phyloP scores from a whole-genome alignment of 2,888 invertebrate species.

The Synergus japonicus region DNA sequence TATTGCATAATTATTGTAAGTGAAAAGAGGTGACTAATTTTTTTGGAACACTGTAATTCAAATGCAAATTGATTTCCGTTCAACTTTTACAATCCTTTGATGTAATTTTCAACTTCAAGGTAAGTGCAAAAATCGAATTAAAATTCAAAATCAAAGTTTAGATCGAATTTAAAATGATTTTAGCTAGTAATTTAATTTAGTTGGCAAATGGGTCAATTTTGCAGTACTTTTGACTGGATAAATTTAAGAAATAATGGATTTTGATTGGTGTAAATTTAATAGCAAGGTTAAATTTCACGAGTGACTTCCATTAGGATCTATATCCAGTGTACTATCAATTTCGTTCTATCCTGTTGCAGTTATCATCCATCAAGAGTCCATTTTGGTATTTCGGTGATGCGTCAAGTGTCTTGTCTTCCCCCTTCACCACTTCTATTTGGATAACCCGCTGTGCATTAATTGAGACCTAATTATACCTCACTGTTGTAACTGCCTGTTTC shows the following conservation, averaged over 20 bases:
- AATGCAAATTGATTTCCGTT: not conserved
- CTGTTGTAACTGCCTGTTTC: slow-evolving; percentile 24
- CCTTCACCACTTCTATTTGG: not conserved
- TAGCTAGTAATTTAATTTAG: not conserved
- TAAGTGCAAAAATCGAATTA: not conserved
- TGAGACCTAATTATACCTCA: slow-evolving; percentile 57
- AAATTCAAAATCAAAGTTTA: not conserved
- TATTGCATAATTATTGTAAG: not conserved
- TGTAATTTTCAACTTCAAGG: not conserved
- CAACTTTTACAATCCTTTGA: not conserved
- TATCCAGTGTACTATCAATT: not conserved
- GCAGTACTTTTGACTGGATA: not conserved
- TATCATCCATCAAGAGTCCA: slow-evolving; percentile 21
- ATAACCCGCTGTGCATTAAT: slow-evolving; percentile 55
- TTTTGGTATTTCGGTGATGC: slow-evolving; percentile 19
- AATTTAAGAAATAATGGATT: not conserved
- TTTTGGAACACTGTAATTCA: not conserved
- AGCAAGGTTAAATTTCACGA: not conserved
- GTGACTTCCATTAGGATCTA: not conserved
- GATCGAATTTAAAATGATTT: not conserved
- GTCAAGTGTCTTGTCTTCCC: not conserved
- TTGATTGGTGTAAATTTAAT: not conserved
- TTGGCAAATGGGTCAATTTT: not conserved
- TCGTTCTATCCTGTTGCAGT: slow-evolving; percentile 8
- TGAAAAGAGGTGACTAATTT: not conserved